phyloP scores from a whole-genome alignment of 2,888 invertebrate genomes.

The Drosophila peninsularis region DNA sequence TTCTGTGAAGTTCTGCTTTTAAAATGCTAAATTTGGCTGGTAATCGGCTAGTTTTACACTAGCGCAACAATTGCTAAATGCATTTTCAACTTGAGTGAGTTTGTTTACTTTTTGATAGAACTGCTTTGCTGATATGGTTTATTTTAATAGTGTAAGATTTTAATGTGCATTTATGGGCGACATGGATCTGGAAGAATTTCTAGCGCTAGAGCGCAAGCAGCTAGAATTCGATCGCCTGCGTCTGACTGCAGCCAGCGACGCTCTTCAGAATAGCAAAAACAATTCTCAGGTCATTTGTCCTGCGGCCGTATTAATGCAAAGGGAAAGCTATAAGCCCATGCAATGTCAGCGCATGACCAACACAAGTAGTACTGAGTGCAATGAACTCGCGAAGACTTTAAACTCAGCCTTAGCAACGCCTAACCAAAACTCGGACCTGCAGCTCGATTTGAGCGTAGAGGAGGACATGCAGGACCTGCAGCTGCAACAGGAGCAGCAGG shows the following conservation, averaged over 20 bases:
- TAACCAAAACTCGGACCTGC: conserved; percentile 49
- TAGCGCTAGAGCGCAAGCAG: conserved; percentile 63
- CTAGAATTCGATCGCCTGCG: conserved; percentile 66
- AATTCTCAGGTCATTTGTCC: conserved; percentile 49
- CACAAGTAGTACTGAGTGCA: conserved; percentile 42
- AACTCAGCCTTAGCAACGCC: conserved; percentile 67
- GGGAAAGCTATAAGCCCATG: conserved; percentile 37
- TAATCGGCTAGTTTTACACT: neutral
- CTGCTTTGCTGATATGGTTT: neutral
- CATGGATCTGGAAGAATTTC: conserved; percentile 76
- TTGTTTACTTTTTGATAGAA: neutral
- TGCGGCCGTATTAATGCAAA: conserved; percentile 59
- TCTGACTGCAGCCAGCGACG: conserved; percentile 27
- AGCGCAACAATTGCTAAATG: neutral
- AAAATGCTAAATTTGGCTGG: conserved; percentile 1
- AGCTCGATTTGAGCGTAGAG: conserved; percentile 32
- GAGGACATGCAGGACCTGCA: conserved; percentile 3
- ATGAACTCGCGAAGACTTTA: conserved; percentile 50
- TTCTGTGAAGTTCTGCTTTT: neutral
- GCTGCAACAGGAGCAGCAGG: neutral
- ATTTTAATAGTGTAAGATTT: conserved; percentile 7
- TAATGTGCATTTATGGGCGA: neutral
- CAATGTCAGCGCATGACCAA: conserved; percentile 61
- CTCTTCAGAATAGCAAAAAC: conserved; percentile 10
- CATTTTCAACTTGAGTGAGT: neutral